Percentiles rank a stretch among this genome's conserved stretches.
phyloP scores from a whole-genome alignment of 1,140 invertebrate genomes.

The Meloidogyne floridensis region DNA sequence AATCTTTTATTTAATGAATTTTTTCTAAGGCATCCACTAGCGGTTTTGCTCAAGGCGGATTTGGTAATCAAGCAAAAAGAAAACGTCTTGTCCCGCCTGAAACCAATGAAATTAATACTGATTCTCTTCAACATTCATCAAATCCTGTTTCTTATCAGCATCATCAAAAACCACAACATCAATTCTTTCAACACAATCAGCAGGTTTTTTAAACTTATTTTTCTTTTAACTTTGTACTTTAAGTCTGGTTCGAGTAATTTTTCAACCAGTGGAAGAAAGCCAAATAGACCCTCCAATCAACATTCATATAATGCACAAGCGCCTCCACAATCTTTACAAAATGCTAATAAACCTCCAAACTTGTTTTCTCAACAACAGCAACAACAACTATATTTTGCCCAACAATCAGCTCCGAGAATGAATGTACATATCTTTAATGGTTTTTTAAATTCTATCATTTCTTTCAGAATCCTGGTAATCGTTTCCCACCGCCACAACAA shows the following conservation, averaged over 20 bases:
- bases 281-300: neutral
- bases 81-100: slow-evolving; percentile 7
- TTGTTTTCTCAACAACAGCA: neutral
- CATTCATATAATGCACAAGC: neutral
- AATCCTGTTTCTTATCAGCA: neutral
- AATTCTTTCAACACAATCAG: neutral
- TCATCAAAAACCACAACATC: neutral
- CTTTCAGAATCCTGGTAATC: neutral
- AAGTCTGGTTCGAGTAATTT: neutral
- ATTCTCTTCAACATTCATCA: neutral
- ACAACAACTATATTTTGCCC: neutral
- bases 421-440: neutral
- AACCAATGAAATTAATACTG: neutral
- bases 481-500: neutral
- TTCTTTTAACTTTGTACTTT: neutral
- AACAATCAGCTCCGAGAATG: neutral
- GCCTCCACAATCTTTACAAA: neutral
- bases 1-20: neutral
- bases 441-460: neutral
- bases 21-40: neutral
- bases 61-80: neutral
- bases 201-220: neutral
- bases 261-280: neutral
- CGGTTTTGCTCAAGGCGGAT: neutral
- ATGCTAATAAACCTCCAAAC: neutral